Evolutionary conservation across 2,888 invertebrate species (phyloP).

Genomic region (Coelopa pilipes): DNA sequence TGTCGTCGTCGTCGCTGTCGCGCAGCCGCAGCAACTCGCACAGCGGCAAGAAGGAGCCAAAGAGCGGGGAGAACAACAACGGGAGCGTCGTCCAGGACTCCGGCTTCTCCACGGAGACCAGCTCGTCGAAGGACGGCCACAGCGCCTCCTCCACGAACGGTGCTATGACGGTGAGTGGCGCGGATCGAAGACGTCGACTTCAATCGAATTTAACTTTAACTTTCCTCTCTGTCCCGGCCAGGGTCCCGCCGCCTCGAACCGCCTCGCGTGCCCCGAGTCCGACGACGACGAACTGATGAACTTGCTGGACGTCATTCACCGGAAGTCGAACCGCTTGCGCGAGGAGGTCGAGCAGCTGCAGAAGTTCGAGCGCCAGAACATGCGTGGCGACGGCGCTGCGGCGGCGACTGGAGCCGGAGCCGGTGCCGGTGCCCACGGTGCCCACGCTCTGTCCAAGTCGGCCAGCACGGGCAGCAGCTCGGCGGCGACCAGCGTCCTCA

Average conservation of each 20-base stretch:
- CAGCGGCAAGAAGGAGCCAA: conserved; percentile 73
- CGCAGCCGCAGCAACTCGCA: conserved; percentile 75
- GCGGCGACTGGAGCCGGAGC: conserved; percentile 40
- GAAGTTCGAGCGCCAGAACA: conserved; percentile 61
- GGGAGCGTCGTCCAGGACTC: conserved; percentile 81
- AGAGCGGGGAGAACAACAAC: conserved; percentile 71
- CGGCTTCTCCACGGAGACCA: conserved; percentile 90
- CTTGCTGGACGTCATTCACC: conserved; percentile 85
- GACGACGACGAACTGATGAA: conserved; percentile 88
- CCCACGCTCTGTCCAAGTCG: conserved; percentile 41
- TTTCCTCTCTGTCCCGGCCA: conserved; percentile 36
- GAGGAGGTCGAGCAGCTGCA: conserved; percentile 78
- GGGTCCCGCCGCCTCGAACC: conserved; percentile 62
- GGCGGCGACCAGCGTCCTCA: conserved; percentile 52
- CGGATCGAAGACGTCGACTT: background rate
- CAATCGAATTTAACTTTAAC: background rate
- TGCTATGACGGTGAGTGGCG: conserved; percentile 66
- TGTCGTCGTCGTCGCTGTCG: conserved; percentile 65
- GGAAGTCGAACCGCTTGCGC: conserved; percentile 77
- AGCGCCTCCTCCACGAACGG: conserved; percentile 75
- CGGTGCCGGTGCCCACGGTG: conserved; percentile 36
- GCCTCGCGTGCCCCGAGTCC: conserved; percentile 68
- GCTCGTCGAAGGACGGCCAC: conserved; percentile 83
- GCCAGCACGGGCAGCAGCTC: conserved; percentile 37
- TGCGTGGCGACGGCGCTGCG: conserved; percentile 41